Percentiles rank a stretch among this genome's conserved stretches.
Evolutionary conservation across 2,113 vertebrate genomes (phyloP).

Genomic region (Epinephelus moara): DNA sequence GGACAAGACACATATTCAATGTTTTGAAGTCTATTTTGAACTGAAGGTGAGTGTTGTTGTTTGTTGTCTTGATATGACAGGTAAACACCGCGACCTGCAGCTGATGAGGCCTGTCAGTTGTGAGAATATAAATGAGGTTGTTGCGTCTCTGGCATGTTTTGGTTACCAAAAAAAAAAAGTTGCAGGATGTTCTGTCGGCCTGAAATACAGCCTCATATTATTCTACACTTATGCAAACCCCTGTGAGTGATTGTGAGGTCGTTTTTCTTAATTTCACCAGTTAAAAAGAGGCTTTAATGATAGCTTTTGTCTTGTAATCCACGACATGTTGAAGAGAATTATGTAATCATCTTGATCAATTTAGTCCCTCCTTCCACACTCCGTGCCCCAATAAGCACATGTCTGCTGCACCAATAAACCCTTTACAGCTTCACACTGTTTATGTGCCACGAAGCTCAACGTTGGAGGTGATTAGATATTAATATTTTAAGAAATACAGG

Average conservation of each 20-base stretch:
- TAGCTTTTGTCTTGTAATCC: neutral
- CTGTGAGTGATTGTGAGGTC: too few species aligned
- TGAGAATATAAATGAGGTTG: neutral
- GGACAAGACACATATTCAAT: constrained; percentile 1
- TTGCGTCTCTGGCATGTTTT: constrained; percentile 17
- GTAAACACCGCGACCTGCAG: too few species aligned
- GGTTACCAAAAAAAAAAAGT: neutral
- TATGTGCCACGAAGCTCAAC: neutral
- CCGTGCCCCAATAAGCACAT: neutral
- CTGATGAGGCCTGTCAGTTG: neutral
- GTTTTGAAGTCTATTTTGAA: constrained; percentile 27
- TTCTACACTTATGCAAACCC: neutral
- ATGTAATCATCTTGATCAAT: neutral
- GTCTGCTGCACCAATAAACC: neutral
- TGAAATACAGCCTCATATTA: neutral
- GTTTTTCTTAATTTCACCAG: neutral
- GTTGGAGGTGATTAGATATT: neutral
- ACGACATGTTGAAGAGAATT: neutral
- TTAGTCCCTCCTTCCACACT: neutral
- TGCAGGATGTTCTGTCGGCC: constrained; percentile 17
- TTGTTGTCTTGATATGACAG: fast-evolving
- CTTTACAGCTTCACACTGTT: neutral
- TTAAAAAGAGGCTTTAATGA: neutral
- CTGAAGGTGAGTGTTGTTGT: constrained; percentile 46
- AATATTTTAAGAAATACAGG: neutral